A percentile compares a stretch with the other conserved stretches of the same genome.
Evolutionary conservation across 2,797 vertebrate genomes (phyloP).

Genomic region (Aulostomus chinensis): DNA sequence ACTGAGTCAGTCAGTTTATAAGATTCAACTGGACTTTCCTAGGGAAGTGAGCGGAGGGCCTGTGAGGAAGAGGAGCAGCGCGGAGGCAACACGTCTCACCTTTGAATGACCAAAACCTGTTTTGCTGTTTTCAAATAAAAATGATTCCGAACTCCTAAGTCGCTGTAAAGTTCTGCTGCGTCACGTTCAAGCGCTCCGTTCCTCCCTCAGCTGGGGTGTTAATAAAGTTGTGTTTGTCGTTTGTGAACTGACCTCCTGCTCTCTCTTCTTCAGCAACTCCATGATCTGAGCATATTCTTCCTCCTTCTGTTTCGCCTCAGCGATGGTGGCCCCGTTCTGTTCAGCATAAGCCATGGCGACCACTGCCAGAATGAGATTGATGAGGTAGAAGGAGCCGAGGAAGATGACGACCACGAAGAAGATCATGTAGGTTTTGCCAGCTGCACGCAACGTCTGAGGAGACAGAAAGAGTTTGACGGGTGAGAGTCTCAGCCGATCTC

Average conservation of each 20-base stretch:
- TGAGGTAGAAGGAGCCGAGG: slow-evolving; percentile 96
- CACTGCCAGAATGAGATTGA: slow-evolving; percentile 95
- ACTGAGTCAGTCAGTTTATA: no score
- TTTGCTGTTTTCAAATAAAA: no score
- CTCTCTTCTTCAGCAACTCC: slow-evolving; percentile 84
- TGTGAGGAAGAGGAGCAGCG: no score
- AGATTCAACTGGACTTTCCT: no score
- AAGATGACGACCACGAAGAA: slow-evolving; percentile 96
- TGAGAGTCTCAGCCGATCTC: no score
- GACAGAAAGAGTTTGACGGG: slow-evolving; percentile 1
- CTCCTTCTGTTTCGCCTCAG: slow-evolving; percentile 90
- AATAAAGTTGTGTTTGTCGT: background rate
- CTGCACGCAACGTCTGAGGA: slow-evolving; percentile 88
- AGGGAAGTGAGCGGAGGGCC: no score
- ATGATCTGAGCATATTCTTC: slow-evolving; percentile 89
- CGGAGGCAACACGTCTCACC: no score
- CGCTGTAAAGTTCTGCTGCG: no score
- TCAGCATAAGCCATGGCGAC: slow-evolving; percentile 96
- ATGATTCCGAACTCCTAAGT: no score
- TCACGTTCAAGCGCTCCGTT: no score
- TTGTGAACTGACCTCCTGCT: slow-evolving; percentile 78
- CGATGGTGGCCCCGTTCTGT: slow-evolving; percentile 87
- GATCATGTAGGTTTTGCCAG: slow-evolving; percentile 96
- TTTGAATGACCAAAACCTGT: no score
- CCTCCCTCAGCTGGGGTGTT: no score